Conservation (phyloP, 2,797 vertebrate genomes). For the Apodemus agrarius region DNA sequence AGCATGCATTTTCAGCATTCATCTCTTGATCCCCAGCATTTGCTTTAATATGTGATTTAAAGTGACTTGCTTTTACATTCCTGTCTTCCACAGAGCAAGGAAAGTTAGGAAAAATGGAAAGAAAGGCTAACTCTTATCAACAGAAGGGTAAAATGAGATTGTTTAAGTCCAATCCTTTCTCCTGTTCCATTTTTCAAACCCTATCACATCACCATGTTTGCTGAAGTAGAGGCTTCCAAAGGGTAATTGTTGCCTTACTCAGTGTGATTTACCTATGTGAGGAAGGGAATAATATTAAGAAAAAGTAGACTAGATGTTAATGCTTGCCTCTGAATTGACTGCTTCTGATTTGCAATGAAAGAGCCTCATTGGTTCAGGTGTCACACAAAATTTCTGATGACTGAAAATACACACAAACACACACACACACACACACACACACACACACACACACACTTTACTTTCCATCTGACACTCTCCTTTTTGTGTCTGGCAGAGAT, state of each 20-base stretch:
- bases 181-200: neutral
- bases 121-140: neutral
- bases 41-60: neutral
- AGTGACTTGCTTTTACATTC: neutral
- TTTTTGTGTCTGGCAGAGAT: neutral
- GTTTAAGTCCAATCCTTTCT: neutral
- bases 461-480: neutral
- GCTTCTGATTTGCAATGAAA: neutral
- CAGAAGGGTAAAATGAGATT: neutral
- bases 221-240: neutral
- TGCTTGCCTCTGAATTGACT: neutral
- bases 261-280: neutral
- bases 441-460: neutral
- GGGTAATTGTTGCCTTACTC: neutral
- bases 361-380: too few relatives aligned
- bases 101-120: neutral
- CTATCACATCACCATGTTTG: neutral
- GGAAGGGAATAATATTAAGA: neutral
- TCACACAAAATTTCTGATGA: neutral
- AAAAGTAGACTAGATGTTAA: neutral
- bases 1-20: accelerated
- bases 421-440: neutral
- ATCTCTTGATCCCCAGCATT: neutral
- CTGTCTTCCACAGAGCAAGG: neutral
- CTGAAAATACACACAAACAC: neutral